Conservation (phyloP, 2,797 vertebrate species). For the Ptychadena robeensis region DNA sequence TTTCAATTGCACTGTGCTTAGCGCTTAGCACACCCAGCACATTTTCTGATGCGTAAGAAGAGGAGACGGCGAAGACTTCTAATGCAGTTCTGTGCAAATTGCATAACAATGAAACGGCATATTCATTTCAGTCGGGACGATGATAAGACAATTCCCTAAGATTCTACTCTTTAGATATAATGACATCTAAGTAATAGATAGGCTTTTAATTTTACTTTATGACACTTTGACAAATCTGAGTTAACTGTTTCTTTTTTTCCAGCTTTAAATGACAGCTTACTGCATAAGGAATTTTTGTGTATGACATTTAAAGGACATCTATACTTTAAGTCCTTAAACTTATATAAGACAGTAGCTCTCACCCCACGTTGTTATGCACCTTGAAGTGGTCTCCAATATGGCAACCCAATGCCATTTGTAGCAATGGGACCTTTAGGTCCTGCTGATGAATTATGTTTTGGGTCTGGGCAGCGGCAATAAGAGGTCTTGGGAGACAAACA, state of each 20-base stretch:
- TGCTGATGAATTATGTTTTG: no score
- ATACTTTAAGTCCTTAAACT: no score
- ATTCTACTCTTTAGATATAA: conserved; percentile 49
- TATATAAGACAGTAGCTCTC: no score
- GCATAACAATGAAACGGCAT: conserved; percentile 60
- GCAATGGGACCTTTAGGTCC: no score
- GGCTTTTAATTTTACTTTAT: conserved; percentile 20
- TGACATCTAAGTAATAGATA: conserved; percentile 38
- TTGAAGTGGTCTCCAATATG: no score
- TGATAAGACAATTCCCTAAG: conserved; percentile 59
- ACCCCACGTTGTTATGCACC: no score
- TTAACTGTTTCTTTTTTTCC: conserved; percentile 8
- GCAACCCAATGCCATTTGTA: no score
- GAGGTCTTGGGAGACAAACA: no score
- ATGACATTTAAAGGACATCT: no score
- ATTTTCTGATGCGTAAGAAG: conserved; percentile 62
- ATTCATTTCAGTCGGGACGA: conserved; percentile 62
- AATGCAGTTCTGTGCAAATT: conserved; percentile 63
- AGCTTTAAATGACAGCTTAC: no score
- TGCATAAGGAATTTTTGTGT: no score
- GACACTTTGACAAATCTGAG: background rate
- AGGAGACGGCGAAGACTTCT: conserved; percentile 47
- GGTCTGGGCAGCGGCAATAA: no score
- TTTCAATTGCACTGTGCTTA: conserved; percentile 62
- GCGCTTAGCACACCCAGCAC: conserved; percentile 63